These are phyloP conservation scores for Theristicus caerulescens DNA, from an alignment of 2,113 vertebrate genomes.

Conservation along the genomic window DNA sequence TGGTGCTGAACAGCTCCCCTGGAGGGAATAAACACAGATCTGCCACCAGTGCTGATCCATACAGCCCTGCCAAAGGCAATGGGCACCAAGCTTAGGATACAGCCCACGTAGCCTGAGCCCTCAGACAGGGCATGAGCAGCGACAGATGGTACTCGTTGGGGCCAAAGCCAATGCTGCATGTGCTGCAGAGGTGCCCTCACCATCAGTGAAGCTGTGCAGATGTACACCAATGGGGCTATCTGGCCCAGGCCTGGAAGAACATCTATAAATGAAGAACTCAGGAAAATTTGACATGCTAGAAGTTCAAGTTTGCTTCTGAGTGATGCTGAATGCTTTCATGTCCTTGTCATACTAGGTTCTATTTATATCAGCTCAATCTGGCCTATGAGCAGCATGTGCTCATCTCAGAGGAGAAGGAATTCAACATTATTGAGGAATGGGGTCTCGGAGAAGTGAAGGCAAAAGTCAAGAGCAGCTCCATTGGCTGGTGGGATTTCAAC, in stretches of 20 bases:
- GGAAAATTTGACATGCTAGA: background rate
- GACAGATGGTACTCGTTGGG: too few relatives aligned
- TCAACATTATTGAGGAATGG: rapidly evolving
- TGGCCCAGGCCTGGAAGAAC: background rate
- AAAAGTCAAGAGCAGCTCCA: background rate
- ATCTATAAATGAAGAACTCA: background rate
- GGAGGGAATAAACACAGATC: background rate
- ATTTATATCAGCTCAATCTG: background rate
- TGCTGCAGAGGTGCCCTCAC: too few relatives aligned
- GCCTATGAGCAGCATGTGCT: background rate
- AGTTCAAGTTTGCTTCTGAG: background rate
- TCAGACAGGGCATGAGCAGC: rapidly evolving
- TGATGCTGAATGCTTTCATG: background rate
- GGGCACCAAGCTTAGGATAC: background rate
- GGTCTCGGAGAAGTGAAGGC: background rate
- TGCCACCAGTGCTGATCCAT: background rate
- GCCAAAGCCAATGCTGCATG: background rate
- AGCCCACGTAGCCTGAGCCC: background rate
- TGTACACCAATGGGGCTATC: background rate
- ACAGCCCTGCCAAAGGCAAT: background rate
- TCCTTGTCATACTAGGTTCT: background rate
- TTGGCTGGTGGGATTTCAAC: background rate
- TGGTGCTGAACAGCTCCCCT: background rate
- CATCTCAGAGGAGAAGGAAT: background rate
- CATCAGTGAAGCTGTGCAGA: background rate